Evolutionary conservation across 2,113 vertebrate genomes (phyloP).

Genomic region (Boleophthalmus pectinirostris): DNA sequence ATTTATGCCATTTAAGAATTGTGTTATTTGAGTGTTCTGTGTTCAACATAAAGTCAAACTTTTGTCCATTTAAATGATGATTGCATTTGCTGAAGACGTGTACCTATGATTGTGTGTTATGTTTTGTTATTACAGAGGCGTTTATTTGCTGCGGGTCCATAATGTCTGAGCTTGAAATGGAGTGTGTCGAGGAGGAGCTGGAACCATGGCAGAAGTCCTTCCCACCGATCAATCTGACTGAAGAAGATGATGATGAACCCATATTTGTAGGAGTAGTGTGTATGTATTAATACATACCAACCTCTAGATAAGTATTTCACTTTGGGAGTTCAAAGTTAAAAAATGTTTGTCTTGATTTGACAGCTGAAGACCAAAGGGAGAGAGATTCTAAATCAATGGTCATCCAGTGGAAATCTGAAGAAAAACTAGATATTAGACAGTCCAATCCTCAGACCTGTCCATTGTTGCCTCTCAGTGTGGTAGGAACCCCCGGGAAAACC

Average conservation of each 20-base stretch:
- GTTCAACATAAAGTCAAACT: too few relatives aligned
- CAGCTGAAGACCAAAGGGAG: slow-evolving; percentile 59
- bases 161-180: slow-evolving; percentile 99
- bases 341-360: slow-evolving; percentile 16
- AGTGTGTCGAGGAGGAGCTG: slow-evolving; percentile 98
- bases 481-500: slow-evolving; percentile 63
- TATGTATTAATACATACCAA: slow-evolving; percentile 63
- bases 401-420: slow-evolving; percentile 21
- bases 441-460: slow-evolving; percentile 57
- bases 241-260: slow-evolving; percentile 86
- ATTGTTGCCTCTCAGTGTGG: slow-evolving; percentile 59
- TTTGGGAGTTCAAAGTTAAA: neutral
- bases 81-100: neutral
- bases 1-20: neutral
- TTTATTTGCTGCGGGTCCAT: slow-evolving; percentile 50
- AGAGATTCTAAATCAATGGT: slow-evolving; percentile 29
- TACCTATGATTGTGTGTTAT: neutral
- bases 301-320: neutral
- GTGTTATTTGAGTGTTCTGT: too few relatives aligned
- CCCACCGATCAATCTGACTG: slow-evolving; percentile 86
- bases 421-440: slow-evolving; percentile 20
- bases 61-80: too few relatives aligned
- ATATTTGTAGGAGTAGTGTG: slow-evolving; percentile 96
- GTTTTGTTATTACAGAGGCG: neutral
- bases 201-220: slow-evolving; percentile 94